A percentile compares a stretch with the other conserved stretches of the same genome.
Conservation (phyloP, 1,140 invertebrate genomes). For the Listronotus bonariensis region DNA sequence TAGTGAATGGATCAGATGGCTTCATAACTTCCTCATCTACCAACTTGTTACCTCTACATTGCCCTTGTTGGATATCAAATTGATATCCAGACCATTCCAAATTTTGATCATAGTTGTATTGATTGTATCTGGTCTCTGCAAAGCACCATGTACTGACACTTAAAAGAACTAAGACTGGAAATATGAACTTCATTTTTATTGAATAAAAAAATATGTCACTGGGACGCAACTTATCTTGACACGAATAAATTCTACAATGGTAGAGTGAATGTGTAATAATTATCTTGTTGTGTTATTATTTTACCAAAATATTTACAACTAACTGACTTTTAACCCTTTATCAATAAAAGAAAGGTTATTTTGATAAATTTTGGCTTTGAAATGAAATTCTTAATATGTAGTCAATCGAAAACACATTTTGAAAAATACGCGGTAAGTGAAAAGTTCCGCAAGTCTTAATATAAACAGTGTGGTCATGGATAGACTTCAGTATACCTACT, state of each 20-base stretch:
- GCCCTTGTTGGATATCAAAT: conserved; percentile 16
- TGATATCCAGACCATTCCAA: conserved; percentile 25
- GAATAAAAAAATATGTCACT: conserved; percentile 5
- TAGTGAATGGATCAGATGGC: conserved; percentile 7
- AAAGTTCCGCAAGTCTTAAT: too few species aligned
- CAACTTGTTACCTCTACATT: conserved; percentile 19
- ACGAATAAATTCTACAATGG: too few species aligned
- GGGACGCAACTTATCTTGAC: conserved; percentile 1
- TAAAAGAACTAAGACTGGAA: background rate
- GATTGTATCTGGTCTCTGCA: conserved; percentile 8
- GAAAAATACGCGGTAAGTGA: too few species aligned
- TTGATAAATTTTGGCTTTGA: too few species aligned
- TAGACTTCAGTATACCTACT: too few species aligned
- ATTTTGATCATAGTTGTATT: background rate
- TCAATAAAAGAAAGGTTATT: conserved; percentile 1
- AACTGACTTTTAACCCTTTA: background rate
- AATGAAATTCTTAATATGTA: too few species aligned
- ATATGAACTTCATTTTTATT: background rate
- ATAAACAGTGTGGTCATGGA: too few species aligned
- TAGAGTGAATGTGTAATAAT: too few species aligned
- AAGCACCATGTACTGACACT: background rate
- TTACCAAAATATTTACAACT: background rate
- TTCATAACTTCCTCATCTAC: conserved; percentile 22
- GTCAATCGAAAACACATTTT: too few species aligned
- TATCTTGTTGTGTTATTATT: too few species aligned